A percentile compares a stretch with the other conserved stretches of the same genome.
Evolutionary conservation across 1,140 invertebrate genomes (phyloP).

Genomic region (Coptotermes formosanus): DNA sequence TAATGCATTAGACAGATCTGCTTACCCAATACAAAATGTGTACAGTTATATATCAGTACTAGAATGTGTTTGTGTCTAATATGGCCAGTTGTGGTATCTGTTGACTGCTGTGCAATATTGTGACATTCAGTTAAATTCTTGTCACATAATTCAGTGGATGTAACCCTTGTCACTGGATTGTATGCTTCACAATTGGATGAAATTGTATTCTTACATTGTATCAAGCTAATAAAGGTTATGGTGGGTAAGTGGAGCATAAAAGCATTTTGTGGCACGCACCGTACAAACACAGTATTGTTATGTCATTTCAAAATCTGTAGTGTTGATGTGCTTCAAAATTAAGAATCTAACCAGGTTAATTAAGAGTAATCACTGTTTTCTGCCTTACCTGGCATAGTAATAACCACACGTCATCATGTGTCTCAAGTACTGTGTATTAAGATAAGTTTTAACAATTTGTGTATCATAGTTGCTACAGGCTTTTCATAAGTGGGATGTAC

Average conservation of each 20-base stretch:
- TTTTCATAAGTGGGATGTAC: background rate
- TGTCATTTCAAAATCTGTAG: background rate
- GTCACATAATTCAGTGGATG: background rate
- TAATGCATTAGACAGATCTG: background rate
- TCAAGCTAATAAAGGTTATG: background rate
- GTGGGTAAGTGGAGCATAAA: background rate
- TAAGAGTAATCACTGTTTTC: background rate
- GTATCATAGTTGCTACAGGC: background rate
- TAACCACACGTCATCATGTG: background rate
- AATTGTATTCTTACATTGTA: too few species aligned
- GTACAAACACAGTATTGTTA: background rate
- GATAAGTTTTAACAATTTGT: constrained; percentile 5
- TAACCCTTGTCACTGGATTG: background rate
- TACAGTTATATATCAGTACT: too few species aligned
- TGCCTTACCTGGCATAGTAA: background rate
- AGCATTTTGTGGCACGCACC: background rate
- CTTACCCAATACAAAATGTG: background rate
- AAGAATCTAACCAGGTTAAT: too few species aligned
- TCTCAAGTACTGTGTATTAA: background rate
- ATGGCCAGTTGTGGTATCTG: background rate
- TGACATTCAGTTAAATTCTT: background rate
- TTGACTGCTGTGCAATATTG: background rate
- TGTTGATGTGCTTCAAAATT: constrained; percentile 3
- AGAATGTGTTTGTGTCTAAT: too few species aligned
- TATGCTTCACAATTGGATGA: too few species aligned